A percentile compares a stretch with the other conserved stretches of the same genome.
These are phyloP conservation scores for Pollenia griseotomentosa DNA, from an alignment of 2,888 invertebrate species.

Conservation along the genomic window DNA sequence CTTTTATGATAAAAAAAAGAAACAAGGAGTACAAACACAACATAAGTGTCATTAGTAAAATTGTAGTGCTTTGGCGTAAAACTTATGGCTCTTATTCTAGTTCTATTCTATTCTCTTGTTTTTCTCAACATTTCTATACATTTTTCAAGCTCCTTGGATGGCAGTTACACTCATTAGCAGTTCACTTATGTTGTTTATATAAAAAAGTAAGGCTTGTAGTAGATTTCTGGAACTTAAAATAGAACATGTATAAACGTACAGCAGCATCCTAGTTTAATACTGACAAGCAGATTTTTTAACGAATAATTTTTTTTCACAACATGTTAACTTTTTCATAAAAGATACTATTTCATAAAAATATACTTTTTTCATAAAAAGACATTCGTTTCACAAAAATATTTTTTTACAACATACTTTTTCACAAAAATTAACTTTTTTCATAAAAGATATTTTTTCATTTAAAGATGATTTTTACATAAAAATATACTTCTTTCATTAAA, in stretches of 20 bases:
- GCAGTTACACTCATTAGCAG: conserved; percentile 65
- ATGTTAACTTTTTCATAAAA: neutral
- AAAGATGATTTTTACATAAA: too few relatives aligned
- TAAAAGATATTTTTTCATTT: neutral
- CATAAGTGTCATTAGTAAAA: conserved; percentile 59
- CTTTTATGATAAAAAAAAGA: conserved; percentile 8
- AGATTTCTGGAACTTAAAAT: conserved; percentile 11
- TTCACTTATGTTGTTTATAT: conserved; percentile 47
- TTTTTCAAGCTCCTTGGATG: conserved; percentile 34
- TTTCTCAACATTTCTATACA: neutral
- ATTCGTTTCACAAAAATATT: too few relatives aligned
- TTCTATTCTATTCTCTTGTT: neutral
- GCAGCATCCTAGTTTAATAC: neutral
- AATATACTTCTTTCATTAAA: too few relatives aligned
- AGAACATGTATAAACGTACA: conserved; percentile 28
- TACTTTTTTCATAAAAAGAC: neutral
- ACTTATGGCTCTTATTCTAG: neutral
- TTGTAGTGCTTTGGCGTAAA: conserved; percentile 33
- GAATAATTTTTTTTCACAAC: conserved; percentile 23
- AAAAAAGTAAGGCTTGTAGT: conserved; percentile 24
- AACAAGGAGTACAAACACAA: conserved; percentile 40
- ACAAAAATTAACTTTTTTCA: neutral
- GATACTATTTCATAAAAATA: neutral
- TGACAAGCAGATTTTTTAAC: neutral
- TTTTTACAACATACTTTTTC: too few relatives aligned